Evolutionary conservation across 2,113 vertebrate species (phyloP), one percentile per base, ranked within the genome.

Genomic region (Dendropsophus ebraccatus): DNA sequence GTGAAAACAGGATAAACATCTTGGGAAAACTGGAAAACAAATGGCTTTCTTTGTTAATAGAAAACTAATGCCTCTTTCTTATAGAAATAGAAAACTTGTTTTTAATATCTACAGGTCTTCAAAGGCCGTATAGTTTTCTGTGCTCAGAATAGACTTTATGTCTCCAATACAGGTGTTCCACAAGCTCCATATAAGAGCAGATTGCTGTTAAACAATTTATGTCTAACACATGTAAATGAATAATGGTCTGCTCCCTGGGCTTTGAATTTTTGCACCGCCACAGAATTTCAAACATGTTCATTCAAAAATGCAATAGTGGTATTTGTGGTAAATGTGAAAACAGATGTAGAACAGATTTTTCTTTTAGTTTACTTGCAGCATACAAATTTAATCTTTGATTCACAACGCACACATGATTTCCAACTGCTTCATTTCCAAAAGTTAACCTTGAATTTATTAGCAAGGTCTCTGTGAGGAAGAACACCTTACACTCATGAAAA

Each of bases 291-390:
- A 74, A 74, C 72, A 74, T 47, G 41, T 74, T 45, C 41, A 49
- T 74, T 47, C 41, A 74, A 74, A 74, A 74, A 74, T 74, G 37
- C 72, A 47, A 73, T 14, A 45, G 72, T 49, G 72, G 41, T 74
- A 49, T 49, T 74, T 74, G 72, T 49, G 72, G 72, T 74, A 25
- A 74, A 74, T 74, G 72, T 47, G 2, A 74, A 74, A 74, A 74
- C 72, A 74, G 72, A 74, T 74, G 72, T 74, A 47, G 21, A 74
- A 13, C 72, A 74, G 72, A 74, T 74, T 74, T 74, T 74, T 74
- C 41, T 74, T 74, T 28, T 49, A 25, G 23, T 74, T 74, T 28
- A 74, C 49, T 49, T 25, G 72, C 41, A 16, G 21, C 41, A 28
- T 74, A 28, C 23, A 74, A 74, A 74, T 74, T n/a, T 47, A n/a